phyloP scores from a whole-genome alignment of 2,888 invertebrate species.

The Diaphora mendica region DNA sequence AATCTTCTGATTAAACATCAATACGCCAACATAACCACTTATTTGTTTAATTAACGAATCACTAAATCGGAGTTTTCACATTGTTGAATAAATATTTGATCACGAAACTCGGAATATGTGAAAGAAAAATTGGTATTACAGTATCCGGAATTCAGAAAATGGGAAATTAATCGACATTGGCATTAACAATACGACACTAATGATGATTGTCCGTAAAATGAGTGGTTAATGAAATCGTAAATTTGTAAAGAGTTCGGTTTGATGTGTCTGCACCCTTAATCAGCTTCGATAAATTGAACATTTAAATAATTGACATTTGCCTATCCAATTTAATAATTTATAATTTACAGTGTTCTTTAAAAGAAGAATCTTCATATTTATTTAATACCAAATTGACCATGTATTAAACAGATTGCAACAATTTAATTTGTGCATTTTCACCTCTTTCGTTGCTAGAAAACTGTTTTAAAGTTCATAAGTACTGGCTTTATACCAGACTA shows the following conservation, averaged over 20 bases:
- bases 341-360: not conserved
- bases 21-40: not conserved
- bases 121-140: slow-evolving; percentile 53
- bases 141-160: slow-evolving; percentile 68
- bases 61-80: not conserved
- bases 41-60: not conserved
- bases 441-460: too few species aligned
- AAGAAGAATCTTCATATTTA: too few species aligned
- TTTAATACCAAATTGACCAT: too few species aligned
- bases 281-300: slow-evolving; percentile 47
- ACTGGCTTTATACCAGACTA: too few species aligned
- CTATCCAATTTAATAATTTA: slow-evolving; percentile 27
- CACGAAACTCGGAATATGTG: slow-evolving; percentile 26
- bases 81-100: slow-evolving; percentile 21
- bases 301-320: slow-evolving; percentile 39
- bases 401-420: not conserved
- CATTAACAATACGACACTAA: slow-evolving; percentile 78
- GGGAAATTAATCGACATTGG: slow-evolving; percentile 75
- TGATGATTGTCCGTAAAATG: slow-evolving; percentile 72
- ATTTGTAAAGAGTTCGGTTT: slow-evolving; percentile 69
- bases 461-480: too few species aligned
- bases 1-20: not conserved
- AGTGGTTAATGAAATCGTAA: slow-evolving; percentile 73
- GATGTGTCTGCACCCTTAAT: slow-evolving; percentile 51
- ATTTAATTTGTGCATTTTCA: too few species aligned